Evolutionary conservation across 2,113 vertebrate genomes (phyloP).

Genomic region (Rissa tridactyla): DNA sequence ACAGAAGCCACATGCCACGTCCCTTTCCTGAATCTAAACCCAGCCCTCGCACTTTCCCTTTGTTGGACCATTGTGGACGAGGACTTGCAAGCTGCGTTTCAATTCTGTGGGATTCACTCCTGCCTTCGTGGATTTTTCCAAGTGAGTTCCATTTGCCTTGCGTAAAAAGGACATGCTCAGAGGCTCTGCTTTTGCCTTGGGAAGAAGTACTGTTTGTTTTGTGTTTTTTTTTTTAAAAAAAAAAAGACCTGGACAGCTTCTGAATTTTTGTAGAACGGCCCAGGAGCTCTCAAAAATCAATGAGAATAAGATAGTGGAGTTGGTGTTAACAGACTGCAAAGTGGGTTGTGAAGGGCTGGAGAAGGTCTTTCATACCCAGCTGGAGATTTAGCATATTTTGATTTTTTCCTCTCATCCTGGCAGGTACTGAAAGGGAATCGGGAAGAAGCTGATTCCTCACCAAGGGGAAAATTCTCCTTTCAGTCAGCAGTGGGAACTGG

Average conservation of each 20-base stretch:
- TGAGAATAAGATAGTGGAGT: background rate
- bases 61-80: accelerated
- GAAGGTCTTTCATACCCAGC: background rate
- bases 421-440: background rate
- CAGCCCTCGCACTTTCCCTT: background rate
- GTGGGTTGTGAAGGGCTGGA: background rate
- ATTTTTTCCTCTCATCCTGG: background rate
- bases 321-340: background rate
- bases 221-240: background rate
- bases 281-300: background rate
- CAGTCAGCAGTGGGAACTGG: background rate
- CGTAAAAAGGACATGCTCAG: background rate
- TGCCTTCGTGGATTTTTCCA: background rate
- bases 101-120: background rate
- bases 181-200: background rate
- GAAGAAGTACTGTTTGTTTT: background rate
- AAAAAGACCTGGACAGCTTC: background rate
- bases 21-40: background rate
- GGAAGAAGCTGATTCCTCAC: background rate
- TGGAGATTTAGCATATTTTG: background rate
- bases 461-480: background rate
- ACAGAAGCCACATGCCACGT: background rate
- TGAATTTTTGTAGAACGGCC: background rate
- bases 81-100: background rate
- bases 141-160: background rate